Percentiles rank a stretch among this genome's conserved stretches.
These are phyloP conservation scores for Tribolium madens DNA, from an alignment of 1,140 invertebrate genomes.

Conservation along the genomic window DNA sequence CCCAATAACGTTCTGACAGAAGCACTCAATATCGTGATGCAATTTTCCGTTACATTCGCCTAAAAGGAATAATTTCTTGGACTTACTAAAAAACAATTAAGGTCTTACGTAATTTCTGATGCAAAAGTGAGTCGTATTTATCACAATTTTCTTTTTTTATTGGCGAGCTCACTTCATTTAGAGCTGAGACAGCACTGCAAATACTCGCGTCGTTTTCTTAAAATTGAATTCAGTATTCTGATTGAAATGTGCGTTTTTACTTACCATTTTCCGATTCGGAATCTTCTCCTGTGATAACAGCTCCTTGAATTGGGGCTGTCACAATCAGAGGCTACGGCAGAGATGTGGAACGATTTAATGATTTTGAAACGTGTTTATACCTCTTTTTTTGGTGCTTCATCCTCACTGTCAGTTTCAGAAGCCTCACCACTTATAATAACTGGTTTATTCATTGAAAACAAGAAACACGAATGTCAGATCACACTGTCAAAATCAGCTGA, in stretches of 20 bases:
- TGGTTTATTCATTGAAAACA: conserved; percentile 36
- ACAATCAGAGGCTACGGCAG: neutral
- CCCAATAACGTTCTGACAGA: conserved; percentile 52
- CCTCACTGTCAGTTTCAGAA: conserved; percentile 64
- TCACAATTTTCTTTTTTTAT: conserved; percentile 37
- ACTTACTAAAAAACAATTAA: conserved; percentile 7
- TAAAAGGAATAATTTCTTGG: conserved; percentile 51
- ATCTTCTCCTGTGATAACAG: conserved; percentile 62
- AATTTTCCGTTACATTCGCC: conserved; percentile 58
- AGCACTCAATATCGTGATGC: conserved; percentile 55
- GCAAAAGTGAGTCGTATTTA: conserved; percentile 59
- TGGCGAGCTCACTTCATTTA: conserved; percentile 42
- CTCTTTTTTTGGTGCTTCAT: conserved; percentile 52
- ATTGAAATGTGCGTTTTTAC: conserved; percentile 1
- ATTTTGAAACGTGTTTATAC: conserved; percentile 38
- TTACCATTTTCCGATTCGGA: conserved; percentile 63
- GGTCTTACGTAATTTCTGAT: conserved; percentile 61
- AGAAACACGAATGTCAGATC: neutral
- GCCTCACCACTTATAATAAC: conserved; percentile 58
- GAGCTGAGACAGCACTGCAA: conserved; percentile 58
- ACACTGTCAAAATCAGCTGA: conserved; percentile 19
- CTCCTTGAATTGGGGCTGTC: conserved; percentile 57
- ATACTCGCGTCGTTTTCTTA: conserved; percentile 56
- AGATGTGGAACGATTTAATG: conserved; percentile 14
- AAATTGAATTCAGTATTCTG: conserved; percentile 2